Evolutionary conservation across 2,888 invertebrate species (phyloP).

Genomic region (Limnephilus lunatus): DNA sequence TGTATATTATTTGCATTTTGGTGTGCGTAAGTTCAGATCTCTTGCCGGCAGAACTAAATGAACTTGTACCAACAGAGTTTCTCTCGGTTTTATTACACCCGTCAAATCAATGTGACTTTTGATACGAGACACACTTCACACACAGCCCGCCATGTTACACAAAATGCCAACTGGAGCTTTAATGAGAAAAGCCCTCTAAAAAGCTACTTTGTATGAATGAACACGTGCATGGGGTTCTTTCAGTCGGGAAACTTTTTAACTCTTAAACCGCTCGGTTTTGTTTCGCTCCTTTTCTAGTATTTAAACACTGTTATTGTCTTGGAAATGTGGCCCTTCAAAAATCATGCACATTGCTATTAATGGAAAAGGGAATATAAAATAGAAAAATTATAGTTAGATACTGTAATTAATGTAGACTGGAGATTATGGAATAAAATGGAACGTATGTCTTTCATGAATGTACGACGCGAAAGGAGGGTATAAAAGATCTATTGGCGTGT

Average conservation of each 20-base stretch:
- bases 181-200: constrained; percentile 54
- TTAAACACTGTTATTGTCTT: constrained; percentile 58
- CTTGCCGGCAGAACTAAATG: background rate
- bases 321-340: constrained; percentile 48
- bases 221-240: constrained; percentile 38
- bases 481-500: no score
- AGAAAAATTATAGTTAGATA: background rate
- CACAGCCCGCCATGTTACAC: constrained; percentile 42
- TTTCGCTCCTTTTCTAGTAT: constrained; percentile 37
- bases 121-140: constrained; percentile 50
- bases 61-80: constrained; percentile 18
- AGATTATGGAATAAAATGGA: no score
- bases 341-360: background rate
- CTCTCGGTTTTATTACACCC: constrained; percentile 30
- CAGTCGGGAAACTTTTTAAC: constrained; percentile 36
- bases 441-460: no score
- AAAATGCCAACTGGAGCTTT: constrained; percentile 39
- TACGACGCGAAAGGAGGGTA: no score
- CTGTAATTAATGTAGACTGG: no score
- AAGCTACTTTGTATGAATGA: constrained; percentile 56
- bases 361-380: background rate
- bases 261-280: constrained; percentile 31
- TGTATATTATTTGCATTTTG: background rate
- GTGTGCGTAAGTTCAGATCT: background rate
- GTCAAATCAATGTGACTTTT: constrained; percentile 52